Evolutionary conservation across 37 sponge, comb jelly and placozoan genomes (phyloP).

Genomic region (Amphimedon queenslandica): DNA sequence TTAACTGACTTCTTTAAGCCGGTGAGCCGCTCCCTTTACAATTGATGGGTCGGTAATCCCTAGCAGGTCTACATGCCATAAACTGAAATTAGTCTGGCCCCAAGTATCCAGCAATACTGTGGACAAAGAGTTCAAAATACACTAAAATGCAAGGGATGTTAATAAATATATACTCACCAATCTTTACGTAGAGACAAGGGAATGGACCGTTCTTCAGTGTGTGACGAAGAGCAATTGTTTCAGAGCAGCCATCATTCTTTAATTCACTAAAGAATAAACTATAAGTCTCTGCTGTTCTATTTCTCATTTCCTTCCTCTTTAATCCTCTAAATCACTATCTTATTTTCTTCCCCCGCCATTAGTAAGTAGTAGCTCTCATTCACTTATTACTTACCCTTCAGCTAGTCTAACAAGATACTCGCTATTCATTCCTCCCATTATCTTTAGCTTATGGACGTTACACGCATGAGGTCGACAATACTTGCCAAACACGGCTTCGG

Average conservation of each 20-base stretch:
- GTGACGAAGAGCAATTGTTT: constrained; percentile 46
- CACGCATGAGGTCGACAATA: constrained; percentile 79
- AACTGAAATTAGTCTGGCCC: constrained; percentile 73
- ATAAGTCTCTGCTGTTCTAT: background rate
- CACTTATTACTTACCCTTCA: constrained; percentile 63
- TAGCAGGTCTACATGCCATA: constrained; percentile 74
- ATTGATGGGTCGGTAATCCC: constrained; percentile 35
- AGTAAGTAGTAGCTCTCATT: too few relatives aligned
- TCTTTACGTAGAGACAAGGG: constrained; percentile 65
- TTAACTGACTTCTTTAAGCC: constrained; percentile 45
- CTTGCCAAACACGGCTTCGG: constrained; percentile 74
- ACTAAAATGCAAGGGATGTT: background rate
- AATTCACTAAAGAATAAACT: constrained; percentile 37
- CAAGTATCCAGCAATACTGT: constrained; percentile 74
- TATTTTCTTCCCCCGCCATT: background rate
- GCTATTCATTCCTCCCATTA: constrained; percentile 67
- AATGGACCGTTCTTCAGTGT: constrained; percentile 26
- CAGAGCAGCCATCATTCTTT: constrained; percentile 44
- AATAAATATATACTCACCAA: constrained; percentile 29
- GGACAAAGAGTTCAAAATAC: background rate
- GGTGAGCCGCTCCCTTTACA: constrained; percentile 31
- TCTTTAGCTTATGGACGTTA: constrained; percentile 62
- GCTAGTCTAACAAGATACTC: constrained; percentile 30
- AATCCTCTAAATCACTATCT: background rate
- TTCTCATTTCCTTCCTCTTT: background rate